Evolutionary conservation across 2,888 invertebrate genomes (phyloP).

Genomic region (Lasioglossum villosulum): DNA sequence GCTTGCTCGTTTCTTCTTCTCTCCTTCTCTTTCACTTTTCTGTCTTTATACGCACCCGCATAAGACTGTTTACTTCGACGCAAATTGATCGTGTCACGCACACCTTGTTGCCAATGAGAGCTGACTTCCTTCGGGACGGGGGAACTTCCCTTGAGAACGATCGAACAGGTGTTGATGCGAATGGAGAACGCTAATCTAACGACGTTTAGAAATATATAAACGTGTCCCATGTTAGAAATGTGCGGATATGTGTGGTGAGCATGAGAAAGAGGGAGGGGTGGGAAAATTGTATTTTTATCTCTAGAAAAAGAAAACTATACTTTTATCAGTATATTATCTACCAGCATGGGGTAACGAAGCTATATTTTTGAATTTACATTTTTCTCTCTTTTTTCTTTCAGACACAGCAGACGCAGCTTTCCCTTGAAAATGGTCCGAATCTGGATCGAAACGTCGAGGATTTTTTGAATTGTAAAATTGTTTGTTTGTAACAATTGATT

Average conservation of each 20-base stretch:
- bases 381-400: no score
- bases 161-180: background rate
- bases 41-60: conserved; percentile 29
- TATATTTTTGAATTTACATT: no score
- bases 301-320: background rate
- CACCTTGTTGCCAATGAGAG: background rate
- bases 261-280: no score
- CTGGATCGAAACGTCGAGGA: no score
- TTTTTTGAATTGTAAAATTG: no score
- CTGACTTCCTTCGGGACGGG: background rate
- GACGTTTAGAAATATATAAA: background rate
- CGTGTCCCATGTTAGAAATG: background rate
- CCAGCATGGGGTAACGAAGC: no score
- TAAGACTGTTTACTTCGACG: conserved; percentile 24
- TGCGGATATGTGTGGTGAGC: no score
- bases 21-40: background rate
- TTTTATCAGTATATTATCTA: no score
- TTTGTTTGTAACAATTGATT: no score
- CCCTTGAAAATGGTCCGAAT: no score
- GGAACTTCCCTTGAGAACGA: background rate
- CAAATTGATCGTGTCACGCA: conserved; percentile 67
- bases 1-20: background rate
- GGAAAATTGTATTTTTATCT: no score
- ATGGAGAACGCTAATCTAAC: background rate
- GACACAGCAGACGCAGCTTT: no score